Evolutionary conservation across 2,113 vertebrate genomes (phyloP), one percentile per base, ranked within the genome.

Genomic region (Pelodiscus sinensis): DNA sequence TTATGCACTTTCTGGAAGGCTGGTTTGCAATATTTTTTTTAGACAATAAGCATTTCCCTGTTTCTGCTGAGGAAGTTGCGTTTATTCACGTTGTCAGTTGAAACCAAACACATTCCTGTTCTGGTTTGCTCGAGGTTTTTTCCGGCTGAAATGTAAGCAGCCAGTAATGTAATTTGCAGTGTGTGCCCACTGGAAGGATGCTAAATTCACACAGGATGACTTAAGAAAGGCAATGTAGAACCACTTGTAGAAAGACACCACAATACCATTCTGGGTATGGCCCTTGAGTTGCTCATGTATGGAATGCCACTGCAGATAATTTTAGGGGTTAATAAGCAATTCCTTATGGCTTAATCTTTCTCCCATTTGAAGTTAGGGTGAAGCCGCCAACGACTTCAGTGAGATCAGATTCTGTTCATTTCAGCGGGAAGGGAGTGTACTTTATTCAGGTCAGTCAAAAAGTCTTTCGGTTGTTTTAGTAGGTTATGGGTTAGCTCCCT

Each of bases 1-100:
- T 97, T 71, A 51, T 54, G 14, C 54, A 2, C 85, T 85, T 92
- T 94, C 81, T 56, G 88, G 55, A 93, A 83, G 96, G 86, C 24
- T 0, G 11, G 10, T 14, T 96, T 65, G 6, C 89, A 89, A 16
- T 86, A 77, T 89, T 96, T 81, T 94, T n/a, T 85, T 79, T 84
- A 58, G 85, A 87, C 10, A 18, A 2, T 22, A 54, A 3, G 58
- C 81, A 19, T 92, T 93, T 91, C 55, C 86, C 1, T 1, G 0
- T 6, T 24, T 75, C 9, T 22, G 81, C 84, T 1, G 14, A 94
- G 92, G 38, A 81, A 82, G 58, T 87, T 71, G 16, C 24, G 3
- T 60, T 84, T 84, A 56, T 87, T 87, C 55, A 58, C 73, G 18
- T 9, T 51, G 54, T 25, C 73, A n/a, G 3, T 75, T 83, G 58